phyloP scores from a whole-genome alignment of 2,888 invertebrate genomes.

The Caenorhabditis plicata region DNA sequence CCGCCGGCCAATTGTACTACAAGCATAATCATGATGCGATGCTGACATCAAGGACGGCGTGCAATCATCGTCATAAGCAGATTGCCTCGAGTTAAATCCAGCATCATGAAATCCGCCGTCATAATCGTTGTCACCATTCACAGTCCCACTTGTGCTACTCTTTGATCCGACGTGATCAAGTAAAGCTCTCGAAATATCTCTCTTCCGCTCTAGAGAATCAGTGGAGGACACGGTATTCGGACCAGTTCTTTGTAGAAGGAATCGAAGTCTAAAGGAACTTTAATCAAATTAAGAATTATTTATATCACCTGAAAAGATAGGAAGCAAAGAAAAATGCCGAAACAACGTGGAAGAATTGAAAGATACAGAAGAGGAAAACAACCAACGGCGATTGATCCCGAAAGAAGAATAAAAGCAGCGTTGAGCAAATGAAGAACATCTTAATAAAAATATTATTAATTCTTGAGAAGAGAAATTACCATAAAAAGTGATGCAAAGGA shows the following conservation, averaged over 20 bases:
- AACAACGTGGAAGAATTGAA: slow-evolving; percentile 30
- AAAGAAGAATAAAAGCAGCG: slow-evolving; percentile 36
- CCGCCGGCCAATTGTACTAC: too few relatives aligned
- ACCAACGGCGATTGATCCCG: slow-evolving; percentile 30
- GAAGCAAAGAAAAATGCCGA: slow-evolving; percentile 35
- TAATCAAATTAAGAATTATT: background rate
- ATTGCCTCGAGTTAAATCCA: too few relatives aligned
- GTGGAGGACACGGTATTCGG: slow-evolving; percentile 22
- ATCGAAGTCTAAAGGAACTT: slow-evolving; percentile 27
- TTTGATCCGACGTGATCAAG: slow-evolving; percentile 37
- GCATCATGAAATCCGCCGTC: slow-evolving; percentile 32
- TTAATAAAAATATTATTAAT: too few relatives aligned
- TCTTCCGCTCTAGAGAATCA: slow-evolving; percentile 38
- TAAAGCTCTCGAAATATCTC: slow-evolving; percentile 44
- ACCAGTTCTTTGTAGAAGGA: slow-evolving; percentile 27
- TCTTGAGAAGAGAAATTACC: slow-evolving; percentile 8
- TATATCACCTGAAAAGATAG: slow-evolving; percentile 29
- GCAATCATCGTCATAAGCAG: too few relatives aligned
- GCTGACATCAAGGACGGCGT: slow-evolving; percentile 4
- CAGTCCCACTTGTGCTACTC: slow-evolving; percentile 18
- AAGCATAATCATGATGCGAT: slow-evolving; percentile 17
- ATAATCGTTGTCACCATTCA: slow-evolving; percentile 13
- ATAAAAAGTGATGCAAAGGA: slow-evolving; percentile 33
- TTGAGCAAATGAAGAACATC: slow-evolving; percentile 30
- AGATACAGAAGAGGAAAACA: slow-evolving; percentile 26